Conservation (phyloP, 1,140 invertebrate genomes). For the Hormaphis cornu region DNA sequence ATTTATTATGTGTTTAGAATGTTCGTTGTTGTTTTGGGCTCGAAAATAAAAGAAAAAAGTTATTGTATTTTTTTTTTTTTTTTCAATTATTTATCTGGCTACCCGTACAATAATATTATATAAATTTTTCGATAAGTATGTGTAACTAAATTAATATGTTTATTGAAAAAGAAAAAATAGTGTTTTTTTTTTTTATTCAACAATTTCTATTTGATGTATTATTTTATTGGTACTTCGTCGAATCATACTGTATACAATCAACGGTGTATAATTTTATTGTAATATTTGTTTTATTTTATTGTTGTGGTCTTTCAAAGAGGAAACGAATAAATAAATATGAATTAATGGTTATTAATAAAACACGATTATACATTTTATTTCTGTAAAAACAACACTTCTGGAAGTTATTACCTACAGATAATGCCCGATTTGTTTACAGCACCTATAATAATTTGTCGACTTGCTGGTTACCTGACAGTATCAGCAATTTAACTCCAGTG, state of each 20-base stretch:
- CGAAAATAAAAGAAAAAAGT: slow-evolving; percentile 10
- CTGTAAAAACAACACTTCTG: no score
- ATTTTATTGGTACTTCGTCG: slow-evolving; percentile 17
- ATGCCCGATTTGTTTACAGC: no score
- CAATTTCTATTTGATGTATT: slow-evolving; percentile 26
- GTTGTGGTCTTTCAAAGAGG: slow-evolving; percentile 27
- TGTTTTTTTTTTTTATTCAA: slow-evolving; percentile 11
- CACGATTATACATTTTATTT: background rate
- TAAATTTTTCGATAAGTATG: slow-evolving; percentile 2
- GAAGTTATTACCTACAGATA: no score
- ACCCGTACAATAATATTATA: background rate
- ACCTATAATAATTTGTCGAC: no score
- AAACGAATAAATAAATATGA: slow-evolving; percentile 30
- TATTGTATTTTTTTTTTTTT: slow-evolving; percentile 20
- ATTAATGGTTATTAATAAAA: slow-evolving; percentile 24
- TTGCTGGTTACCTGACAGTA: no score
- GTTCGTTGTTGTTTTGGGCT: slow-evolving; percentile 29
- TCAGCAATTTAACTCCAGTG: no score
- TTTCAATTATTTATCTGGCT: slow-evolving; percentile 17
- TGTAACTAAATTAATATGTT: slow-evolving; percentile 18
- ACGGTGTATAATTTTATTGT: slow-evolving; percentile 25
- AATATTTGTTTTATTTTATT: slow-evolving; percentile 21
- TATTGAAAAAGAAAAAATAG: slow-evolving; percentile 22
- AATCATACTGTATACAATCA: slow-evolving; percentile 29
- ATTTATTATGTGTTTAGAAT: slow-evolving; percentile 29